phyloP scores from a whole-genome alignment of 37 sponge, comb jelly and placozoan species.

The Hexactinellida sp. region DNA sequence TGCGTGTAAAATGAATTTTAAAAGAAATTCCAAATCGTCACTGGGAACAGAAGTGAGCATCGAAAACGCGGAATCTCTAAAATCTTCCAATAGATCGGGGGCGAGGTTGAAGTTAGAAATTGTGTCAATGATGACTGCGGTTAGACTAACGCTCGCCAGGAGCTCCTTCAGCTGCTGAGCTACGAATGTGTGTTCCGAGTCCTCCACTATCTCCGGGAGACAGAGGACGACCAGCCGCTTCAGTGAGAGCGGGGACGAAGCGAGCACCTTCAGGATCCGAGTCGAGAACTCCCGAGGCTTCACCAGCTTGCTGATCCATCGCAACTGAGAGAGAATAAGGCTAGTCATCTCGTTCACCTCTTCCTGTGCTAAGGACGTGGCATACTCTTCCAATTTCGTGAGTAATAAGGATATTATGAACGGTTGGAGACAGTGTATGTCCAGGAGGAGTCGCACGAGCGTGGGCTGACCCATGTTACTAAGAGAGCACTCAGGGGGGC shows the following conservation, averaged over 20 bases:
- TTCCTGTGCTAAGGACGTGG: not conserved
- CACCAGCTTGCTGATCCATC: not conserved
- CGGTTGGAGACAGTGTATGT: not conserved
- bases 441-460: not conserved
- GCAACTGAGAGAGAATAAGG: not conserved
- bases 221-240: not conserved
- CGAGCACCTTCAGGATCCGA: not conserved
- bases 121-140: not conserved
- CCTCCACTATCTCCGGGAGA: not conserved
- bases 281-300: not conserved
- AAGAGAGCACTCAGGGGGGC: not conserved
- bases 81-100: not conserved
- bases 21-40: not conserved
- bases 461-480: slow-evolving; percentile 12
- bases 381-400: not conserved
- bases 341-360: not conserved
- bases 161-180: not conserved
- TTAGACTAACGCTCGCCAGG: not conserved
- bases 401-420: not conserved
- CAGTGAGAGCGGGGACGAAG: not conserved
- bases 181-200: slow-evolving; percentile 6
- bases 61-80: not conserved
- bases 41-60: not conserved
- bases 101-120: not conserved
- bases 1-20: not conserved